Evolutionary conservation across 2,797 vertebrate genomes (phyloP).

Genomic region (Phalloptychus januarius): DNA sequence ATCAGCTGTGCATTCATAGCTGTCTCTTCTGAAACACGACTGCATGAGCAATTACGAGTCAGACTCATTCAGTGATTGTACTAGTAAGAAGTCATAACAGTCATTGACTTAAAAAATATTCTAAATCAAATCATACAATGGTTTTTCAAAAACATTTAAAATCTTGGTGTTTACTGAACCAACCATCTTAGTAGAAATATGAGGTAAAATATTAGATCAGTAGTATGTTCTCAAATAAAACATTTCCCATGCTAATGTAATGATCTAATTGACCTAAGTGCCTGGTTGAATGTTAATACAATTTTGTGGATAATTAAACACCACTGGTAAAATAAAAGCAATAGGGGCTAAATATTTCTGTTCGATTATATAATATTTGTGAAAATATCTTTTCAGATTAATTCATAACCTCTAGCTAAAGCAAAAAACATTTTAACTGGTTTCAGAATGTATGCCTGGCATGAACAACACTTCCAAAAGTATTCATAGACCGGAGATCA

Average conservation of each 20-base stretch:
- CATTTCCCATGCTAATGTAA: neutral
- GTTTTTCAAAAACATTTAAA: neutral
- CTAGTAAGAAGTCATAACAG: neutral
- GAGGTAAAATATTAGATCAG: neutral
- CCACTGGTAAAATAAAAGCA: neutral
- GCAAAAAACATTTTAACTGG: neutral
- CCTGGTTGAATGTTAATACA: neutral
- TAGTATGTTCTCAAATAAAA: neutral
- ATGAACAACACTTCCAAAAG: neutral
- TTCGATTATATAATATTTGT: neutral
- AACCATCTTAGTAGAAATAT: neutral
- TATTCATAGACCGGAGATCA: neutral
- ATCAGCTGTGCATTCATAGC: conserved; percentile 14
- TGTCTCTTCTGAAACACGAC: conserved; percentile 14
- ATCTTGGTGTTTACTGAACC: neutral
- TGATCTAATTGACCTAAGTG: neutral
- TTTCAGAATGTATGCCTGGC: neutral
- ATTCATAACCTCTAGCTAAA: neutral
- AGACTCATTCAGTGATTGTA: conserved; percentile 13
- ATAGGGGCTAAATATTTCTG: neutral
- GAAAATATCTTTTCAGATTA: neutral
- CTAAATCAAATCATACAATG: neutral
- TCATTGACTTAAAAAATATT: neutral
- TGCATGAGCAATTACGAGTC: conserved; percentile 8
- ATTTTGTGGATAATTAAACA: neutral